phyloP scores from a whole-genome alignment of 2,888 invertebrate species.

The Euplagia quadripunctaria region DNA sequence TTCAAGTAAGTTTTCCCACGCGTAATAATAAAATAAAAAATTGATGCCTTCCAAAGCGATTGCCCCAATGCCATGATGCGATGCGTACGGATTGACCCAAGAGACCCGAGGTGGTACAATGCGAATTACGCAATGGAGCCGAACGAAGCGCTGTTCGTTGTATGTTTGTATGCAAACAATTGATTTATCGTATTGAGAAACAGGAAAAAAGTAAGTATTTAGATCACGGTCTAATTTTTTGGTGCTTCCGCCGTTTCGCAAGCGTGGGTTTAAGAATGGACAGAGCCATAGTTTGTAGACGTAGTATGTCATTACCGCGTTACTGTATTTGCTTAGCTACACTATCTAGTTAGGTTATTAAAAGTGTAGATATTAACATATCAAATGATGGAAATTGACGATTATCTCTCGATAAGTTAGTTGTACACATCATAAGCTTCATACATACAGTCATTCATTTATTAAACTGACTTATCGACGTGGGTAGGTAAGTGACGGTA shows the following conservation, averaged over 20 bases:
- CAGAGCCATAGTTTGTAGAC: background rate
- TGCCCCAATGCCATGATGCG: too few species aligned
- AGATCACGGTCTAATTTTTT: constrained; percentile 28
- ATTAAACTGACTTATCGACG: too few species aligned
- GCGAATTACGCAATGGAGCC: background rate
- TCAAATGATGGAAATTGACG: background rate
- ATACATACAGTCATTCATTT: background rate
- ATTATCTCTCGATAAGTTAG: background rate
- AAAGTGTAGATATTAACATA: background rate
- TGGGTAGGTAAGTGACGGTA: too few species aligned
- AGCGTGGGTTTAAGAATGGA: background rate
- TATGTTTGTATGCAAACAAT: constrained; percentile 7
- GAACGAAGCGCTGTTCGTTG: background rate
- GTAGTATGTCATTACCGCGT: background rate
- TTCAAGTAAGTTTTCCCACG: background rate
- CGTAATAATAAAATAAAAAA: background rate
- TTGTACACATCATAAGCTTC: background rate
- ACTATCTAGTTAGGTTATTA: background rate
- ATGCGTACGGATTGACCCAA: too few species aligned
- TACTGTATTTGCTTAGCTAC: background rate
- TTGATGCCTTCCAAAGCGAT: background rate
- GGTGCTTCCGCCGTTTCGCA: background rate
- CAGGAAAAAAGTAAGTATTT: constrained; percentile 37
- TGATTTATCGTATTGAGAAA: constrained; percentile 15
- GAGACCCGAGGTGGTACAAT: background rate